Base-by-base conservation (phyloP, 2,113 vertebrate species). In the Jaculus jaculus region DNA sequence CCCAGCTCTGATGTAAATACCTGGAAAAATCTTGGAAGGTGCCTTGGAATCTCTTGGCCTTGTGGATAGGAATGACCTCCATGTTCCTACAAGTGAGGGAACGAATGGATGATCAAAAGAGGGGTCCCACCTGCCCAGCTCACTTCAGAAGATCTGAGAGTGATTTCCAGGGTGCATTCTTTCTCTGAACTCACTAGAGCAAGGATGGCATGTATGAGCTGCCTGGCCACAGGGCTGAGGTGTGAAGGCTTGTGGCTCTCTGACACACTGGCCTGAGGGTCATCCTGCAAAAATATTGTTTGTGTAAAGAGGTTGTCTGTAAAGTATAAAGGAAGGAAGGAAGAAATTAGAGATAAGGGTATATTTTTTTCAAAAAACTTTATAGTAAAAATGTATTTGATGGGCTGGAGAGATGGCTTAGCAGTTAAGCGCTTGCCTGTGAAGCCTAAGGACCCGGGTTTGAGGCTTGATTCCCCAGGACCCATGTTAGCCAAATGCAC, bases 21-120 rank as follows among this genome's bases (percentile, higher is more conserved):
- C 71, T 77, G 51, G 7, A 83, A 82, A 82, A 34, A 26, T 42
- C 68, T 87, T 79, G 74, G 42, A 39, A 86, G 26, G 42, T n/a
- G 7, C 21, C 28, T 51, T 4, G 16, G 51, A 30, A 20, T 65
- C 30, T 66, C 39, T 81, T 61, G 58, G 28, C 32, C 72, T 32
- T 2, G n/a, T 17, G 47, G 28, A 72, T 7, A 63, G 75, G 63
- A 54, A 26, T 51, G 34, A 23, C n/a, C 9, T 51, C 28, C 10
- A 7, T 58, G 20, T 23, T 73, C 17, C 26, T 42, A 32, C 21
- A 30, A 73, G 32, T 23, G 8, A 69, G 15, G 11, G 3, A 61
- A 32, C 0, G 83, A 51, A 10, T 34, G 32, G 30, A 17, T 69
- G 54, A 65, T 37, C 5, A 15, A 11, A 85, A 73, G 51, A 13